Percentiles rank a stretch among this genome's conserved stretches.
Evolutionary conservation across 2,888 invertebrate genomes (phyloP).

Genomic region (Pteria penguin): DNA sequence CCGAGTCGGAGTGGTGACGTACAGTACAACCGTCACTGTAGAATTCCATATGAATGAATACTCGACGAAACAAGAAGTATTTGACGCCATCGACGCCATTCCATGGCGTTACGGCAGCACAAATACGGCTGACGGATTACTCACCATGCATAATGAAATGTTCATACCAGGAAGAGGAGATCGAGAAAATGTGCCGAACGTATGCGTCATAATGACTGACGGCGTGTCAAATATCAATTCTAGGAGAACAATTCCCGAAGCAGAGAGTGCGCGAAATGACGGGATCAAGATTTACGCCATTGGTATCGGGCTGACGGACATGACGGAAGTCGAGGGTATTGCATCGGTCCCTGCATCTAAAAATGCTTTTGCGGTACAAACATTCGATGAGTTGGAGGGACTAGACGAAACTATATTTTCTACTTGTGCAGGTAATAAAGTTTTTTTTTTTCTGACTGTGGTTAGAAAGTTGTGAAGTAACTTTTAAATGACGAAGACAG

Average conservation of each 20-base stretch:
- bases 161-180: conserved; percentile 69
- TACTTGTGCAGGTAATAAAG: conserved; percentile 39
- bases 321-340: conserved; percentile 61
- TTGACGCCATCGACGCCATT: conserved; percentile 68
- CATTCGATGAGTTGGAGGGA: conserved; percentile 54
- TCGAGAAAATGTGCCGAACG: conserved; percentile 60
- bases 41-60: conserved; percentile 72
- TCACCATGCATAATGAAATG: conserved; percentile 62
- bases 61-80: conserved; percentile 56
- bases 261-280: conserved; percentile 47
- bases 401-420: conserved; percentile 43
- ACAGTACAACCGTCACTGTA: conserved; percentile 67
- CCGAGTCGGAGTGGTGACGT: conserved; percentile 70
- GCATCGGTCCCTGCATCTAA: conserved; percentile 54
- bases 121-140: conserved; percentile 73
- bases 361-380: conserved; percentile 52
- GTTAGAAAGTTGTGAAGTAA: too few species aligned
- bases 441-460: too few species aligned
- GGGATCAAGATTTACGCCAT: conserved; percentile 58
- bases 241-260: conserved; percentile 64
- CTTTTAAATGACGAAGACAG: too few species aligned
- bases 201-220: conserved; percentile 65
- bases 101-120: conserved; percentile 73
- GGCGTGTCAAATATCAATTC: conserved; percentile 72
- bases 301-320: conserved; percentile 59